A percentile compares a stretch with the other conserved stretches of the same genome.
phyloP scores from a whole-genome alignment of 2,888 invertebrate species.

The Argyra leucocephala region DNA sequence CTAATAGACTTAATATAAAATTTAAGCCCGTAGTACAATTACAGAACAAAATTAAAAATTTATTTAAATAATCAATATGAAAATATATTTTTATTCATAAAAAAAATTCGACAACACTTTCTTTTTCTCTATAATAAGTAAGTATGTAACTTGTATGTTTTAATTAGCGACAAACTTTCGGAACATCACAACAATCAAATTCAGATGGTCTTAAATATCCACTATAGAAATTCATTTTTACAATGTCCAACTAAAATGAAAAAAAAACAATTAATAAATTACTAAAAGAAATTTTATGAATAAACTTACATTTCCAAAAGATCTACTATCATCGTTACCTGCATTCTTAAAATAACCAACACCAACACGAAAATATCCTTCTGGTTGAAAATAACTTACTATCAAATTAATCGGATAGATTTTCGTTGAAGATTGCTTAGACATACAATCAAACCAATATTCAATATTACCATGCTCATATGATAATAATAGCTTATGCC shows the following conservation, averaged over 20 bases:
- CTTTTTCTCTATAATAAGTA: too few relatives aligned
- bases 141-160: too few relatives aligned
- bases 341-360: background rate
- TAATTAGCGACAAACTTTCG: background rate
- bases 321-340: background rate
- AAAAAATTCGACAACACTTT: too few relatives aligned
- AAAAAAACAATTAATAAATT: background rate
- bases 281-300: background rate
- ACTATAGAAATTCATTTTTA: background rate
- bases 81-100: too few relatives aligned
- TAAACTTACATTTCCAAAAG: slow-evolving; percentile 2
- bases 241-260: background rate
- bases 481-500: background rate
- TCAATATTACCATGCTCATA: background rate
- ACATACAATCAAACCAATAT: background rate
- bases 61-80: too few relatives aligned
- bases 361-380: background rate
- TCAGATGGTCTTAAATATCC: background rate
- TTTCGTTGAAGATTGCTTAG: background rate
- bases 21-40: too few relatives aligned
- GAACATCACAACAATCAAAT: background rate
- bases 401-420: background rate
- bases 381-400: background rate
- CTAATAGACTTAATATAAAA: too few relatives aligned
- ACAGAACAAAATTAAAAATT: too few relatives aligned